Percentiles rank a stretch among this genome's conserved stretches.
These are phyloP conservation scores for Ellobium chinense DNA, from an alignment of 2,888 invertebrate species.

Conservation along the genomic window DNA sequence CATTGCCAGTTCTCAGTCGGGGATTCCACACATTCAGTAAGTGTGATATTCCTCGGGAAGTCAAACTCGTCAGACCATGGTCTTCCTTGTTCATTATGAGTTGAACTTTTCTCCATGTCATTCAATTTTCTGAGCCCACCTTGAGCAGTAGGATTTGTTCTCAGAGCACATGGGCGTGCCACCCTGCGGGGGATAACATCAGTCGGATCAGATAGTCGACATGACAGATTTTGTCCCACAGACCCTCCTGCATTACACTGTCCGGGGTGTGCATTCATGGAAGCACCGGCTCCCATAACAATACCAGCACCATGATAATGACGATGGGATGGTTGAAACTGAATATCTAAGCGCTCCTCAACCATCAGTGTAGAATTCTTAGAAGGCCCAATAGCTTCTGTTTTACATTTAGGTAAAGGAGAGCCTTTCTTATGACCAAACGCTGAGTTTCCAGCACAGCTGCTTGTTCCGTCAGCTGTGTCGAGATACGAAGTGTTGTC, in stretches of 20 bases:
- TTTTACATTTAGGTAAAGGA: neutral
- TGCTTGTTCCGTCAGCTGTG: neutral
- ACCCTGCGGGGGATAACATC: neutral
- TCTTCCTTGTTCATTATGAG: neutral
- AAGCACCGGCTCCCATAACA: neutral
- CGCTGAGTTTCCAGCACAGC: neutral
- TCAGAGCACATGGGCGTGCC: neutral
- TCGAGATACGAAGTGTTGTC: conserved; percentile 23
- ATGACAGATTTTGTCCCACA: no score
- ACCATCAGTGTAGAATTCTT: conserved; percentile 3
- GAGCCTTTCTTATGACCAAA: neutral
- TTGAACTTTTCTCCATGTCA: conserved; percentile 13
- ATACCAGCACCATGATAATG: neutral
- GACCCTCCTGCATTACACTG: neutral
- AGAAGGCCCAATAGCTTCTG: neutral
- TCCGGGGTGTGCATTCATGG: neutral
- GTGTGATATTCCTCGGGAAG: conserved; percentile 22
- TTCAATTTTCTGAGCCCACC: neutral
- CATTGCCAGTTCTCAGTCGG: conserved; percentile 37
- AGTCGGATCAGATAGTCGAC: neutral
- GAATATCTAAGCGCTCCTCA: conserved; percentile 19
- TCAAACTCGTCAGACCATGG: conserved; percentile 4
- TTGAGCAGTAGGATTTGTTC: neutral
- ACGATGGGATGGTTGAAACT: conserved; percentile 1
- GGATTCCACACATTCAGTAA: conserved; percentile 21